These are phyloP conservation scores for Bombus sibiricus DNA, from an alignment of 1,140 invertebrate genomes.

Conservation along the genomic window DNA sequence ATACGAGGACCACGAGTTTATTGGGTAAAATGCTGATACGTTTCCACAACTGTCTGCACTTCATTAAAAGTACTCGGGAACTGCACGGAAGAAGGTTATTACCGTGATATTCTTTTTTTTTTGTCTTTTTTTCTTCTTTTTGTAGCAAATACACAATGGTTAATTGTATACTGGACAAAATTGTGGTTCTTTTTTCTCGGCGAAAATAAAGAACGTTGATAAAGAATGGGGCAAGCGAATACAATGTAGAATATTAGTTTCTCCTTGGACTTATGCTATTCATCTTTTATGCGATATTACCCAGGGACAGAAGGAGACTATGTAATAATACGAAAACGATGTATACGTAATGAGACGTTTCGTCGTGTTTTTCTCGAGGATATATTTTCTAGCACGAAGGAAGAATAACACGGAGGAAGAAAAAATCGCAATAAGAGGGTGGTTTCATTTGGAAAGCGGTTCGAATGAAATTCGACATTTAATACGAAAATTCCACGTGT, in stretches of 20 bases:
- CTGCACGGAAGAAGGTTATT: background rate
- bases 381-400: background rate
- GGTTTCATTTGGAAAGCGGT: background rate
- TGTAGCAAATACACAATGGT: background rate
- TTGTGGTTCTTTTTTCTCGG: background rate
- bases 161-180: background rate
- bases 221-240: background rate
- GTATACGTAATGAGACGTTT: conserved; percentile 2
- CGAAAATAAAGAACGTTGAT: background rate
- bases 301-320: no score
- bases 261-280: background rate
- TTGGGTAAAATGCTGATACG: background rate
- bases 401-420: background rate
- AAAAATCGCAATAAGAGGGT: background rate
- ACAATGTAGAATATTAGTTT: background rate
- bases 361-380: background rate
- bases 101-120: background rate
- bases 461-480: background rate
- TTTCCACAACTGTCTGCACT: background rate
- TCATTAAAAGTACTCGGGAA: background rate
- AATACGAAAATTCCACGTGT: conserved; percentile 6
- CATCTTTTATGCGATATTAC: background rate
- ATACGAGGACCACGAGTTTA: background rate
- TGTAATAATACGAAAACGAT: conserved; percentile 5
- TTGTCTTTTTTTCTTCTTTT: accelerated